Evolutionary conservation across 2,113 vertebrate species (phyloP).

Genomic region (Rhagologus leucostigma): DNA sequence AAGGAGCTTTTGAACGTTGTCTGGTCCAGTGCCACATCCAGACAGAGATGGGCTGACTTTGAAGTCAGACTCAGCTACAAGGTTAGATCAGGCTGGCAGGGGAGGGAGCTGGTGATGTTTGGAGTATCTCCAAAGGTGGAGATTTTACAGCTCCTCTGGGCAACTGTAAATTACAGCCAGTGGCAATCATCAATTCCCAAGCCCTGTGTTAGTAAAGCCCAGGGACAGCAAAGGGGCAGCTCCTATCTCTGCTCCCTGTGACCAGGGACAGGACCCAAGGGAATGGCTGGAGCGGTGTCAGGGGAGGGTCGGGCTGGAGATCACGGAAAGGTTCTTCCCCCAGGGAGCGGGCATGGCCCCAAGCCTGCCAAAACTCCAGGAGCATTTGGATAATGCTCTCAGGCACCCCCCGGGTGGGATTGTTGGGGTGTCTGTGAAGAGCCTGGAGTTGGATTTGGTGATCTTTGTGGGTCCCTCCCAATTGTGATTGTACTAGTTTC

Average conservation of each 20-base stretch:
- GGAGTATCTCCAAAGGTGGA: not conserved
- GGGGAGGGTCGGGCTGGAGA: not conserved
- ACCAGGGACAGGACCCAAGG: not conserved
- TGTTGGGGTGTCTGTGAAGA: not conserved
- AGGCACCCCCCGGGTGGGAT: not conserved
- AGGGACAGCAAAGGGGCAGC: not conserved
- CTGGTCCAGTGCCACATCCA: not conserved
- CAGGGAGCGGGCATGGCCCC: not conserved
- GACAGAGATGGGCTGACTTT: not conserved
- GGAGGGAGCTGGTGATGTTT: not conserved
- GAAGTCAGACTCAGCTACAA: not conserved
- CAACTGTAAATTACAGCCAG: not conserved
- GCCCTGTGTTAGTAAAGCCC: not conserved
- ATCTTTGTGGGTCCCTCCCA: not conserved
- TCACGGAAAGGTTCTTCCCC: not conserved
- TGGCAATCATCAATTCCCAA: not conserved
- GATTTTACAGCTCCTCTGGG: not conserved
- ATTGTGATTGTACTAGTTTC: not conserved
- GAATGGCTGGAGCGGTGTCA: not conserved
- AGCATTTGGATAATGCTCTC: rapidly evolving
- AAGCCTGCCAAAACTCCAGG: not conserved
- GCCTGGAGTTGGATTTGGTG: not conserved
- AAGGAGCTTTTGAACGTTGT: not conserved
- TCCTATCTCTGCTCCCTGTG: not conserved
- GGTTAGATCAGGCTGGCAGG: not conserved